Evolutionary conservation across 2,113 vertebrate species (phyloP).

Genomic region (human (Homo sapiens)): DNA sequence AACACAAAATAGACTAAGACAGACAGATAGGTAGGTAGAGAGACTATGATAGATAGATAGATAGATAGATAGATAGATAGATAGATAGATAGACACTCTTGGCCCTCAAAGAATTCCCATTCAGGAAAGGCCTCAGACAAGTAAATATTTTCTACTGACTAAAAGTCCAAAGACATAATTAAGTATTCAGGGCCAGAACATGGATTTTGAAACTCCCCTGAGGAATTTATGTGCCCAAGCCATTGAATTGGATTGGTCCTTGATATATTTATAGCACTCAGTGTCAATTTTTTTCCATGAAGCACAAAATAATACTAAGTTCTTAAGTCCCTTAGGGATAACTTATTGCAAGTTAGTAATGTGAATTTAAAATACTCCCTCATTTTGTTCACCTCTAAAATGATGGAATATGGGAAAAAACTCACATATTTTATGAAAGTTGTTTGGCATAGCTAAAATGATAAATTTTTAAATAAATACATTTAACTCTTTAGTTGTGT

Average conservation of each 20-base stretch:
- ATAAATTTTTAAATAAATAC: constrained; percentile 36
- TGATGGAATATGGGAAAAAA: not conserved
- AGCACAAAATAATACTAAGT: constrained; percentile 51
- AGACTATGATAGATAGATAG: not conserved
- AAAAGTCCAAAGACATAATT: constrained; percentile 23
- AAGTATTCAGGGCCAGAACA: constrained; percentile 21
- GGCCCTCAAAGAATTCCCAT: not conserved
- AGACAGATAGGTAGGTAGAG: not conserved
- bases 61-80: not conserved
- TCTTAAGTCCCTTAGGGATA: constrained; percentile 21
- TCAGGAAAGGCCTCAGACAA: constrained; percentile 35
- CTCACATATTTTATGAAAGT: not conserved
- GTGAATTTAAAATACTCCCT: constrained; percentile 49
- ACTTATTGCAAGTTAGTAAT: constrained; percentile 50
- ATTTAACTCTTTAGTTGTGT: not conserved
- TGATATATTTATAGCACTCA: constrained; percentile 29
- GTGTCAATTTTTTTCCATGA: constrained; percentile 43
- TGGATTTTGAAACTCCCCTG: constrained; percentile 44
- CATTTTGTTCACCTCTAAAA: constrained; percentile 45
- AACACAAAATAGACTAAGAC: not conserved
- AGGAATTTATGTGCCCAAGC: constrained; percentile 31
- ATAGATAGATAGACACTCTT: not conserved
- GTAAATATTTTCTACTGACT: constrained; percentile 36
- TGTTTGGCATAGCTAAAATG: constrained; percentile 7
- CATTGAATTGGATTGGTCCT: not conserved